A percentile compares a stretch with the other conserved stretches of the same genome.
Evolutionary conservation across 2,888 invertebrate genomes (phyloP).

Genomic region (Archaeoteleia sp.): DNA sequence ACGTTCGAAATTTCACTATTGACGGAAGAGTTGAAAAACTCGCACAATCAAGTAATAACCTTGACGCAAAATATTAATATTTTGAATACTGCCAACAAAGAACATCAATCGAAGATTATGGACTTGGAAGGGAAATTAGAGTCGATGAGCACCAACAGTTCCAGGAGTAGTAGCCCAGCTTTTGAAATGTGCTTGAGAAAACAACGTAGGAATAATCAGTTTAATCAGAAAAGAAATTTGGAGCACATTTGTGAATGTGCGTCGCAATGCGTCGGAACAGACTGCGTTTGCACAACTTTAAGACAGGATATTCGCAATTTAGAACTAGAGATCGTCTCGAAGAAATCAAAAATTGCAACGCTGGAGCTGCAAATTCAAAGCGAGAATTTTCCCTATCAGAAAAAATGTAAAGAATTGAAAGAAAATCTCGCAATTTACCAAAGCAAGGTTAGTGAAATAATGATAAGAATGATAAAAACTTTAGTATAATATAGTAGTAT

Average conservation of each 20-base stretch:
- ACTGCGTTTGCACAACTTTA: slow-evolving; percentile 44
- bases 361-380: no score
- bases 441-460: no score
- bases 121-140: slow-evolving; percentile 54
- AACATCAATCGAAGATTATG: slow-evolving; percentile 48
- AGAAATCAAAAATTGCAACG: no score
- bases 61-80: slow-evolving; percentile 10
- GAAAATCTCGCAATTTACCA: no score
- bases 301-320: slow-evolving; percentile 7
- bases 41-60: slow-evolving; percentile 24
- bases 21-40: slow-evolving; percentile 32
- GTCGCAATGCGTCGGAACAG: slow-evolving; percentile 30
- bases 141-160: slow-evolving; percentile 50
- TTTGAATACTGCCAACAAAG: slow-evolving; percentile 37
- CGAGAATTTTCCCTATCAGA: no score
- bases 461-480: no score
- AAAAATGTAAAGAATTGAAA: no score
- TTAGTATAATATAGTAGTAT: no score
- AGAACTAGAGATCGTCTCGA: no score
- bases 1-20: neutral
- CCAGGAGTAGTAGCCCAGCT: slow-evolving; percentile 60
- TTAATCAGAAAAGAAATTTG: slow-evolving; percentile 60
- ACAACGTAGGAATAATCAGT: slow-evolving; percentile 59
- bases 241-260: slow-evolving; percentile 39
- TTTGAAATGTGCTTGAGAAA: slow-evolving; percentile 54